phyloP scores from a whole-genome alignment of 2,797 vertebrate species.

The Labroides dimidiatus region DNA sequence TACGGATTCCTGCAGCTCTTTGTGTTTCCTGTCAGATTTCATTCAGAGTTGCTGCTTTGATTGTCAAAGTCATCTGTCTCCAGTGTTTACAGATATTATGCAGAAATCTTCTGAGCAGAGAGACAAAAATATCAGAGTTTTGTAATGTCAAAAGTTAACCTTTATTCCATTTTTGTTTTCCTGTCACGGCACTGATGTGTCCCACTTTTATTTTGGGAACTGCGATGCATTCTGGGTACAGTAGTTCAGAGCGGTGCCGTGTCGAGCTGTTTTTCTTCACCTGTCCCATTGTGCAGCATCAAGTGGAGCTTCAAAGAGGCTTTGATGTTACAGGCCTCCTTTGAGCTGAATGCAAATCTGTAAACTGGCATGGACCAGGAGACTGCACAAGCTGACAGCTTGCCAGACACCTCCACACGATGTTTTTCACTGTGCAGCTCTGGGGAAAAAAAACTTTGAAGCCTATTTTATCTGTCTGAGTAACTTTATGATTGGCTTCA shows the following conservation, averaged over 20 bases:
- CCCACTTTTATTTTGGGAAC: conserved; percentile 54
- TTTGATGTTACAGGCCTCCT: conserved; percentile 68
- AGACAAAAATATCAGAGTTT: conserved; percentile 52
- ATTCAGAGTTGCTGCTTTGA: conserved; percentile 51
- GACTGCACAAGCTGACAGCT: conserved; percentile 58
- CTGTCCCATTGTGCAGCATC: conserved; percentile 59
- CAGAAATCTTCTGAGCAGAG: conserved; percentile 38
- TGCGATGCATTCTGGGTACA: conserved; percentile 62
- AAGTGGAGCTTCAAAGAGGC: conserved; percentile 66
- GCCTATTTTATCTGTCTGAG: conserved; percentile 46
- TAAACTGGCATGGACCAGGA: conserved; percentile 52
- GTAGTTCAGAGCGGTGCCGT: conserved; percentile 53
- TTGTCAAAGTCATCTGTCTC: conserved; percentile 52
- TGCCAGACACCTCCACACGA: conserved; percentile 49
- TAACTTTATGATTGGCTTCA: conserved; percentile 35
- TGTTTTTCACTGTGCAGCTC: conserved; percentile 36
- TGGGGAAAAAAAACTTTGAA: conserved; percentile 40
- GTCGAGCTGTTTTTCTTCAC: conserved; percentile 54
- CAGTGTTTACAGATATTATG: conserved; percentile 53
- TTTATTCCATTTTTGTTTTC: conserved; percentile 51
- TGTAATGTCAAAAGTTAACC: conserved; percentile 34
- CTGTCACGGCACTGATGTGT: conserved; percentile 35
- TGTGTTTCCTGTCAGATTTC: conserved; percentile 69
- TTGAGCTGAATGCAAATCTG: conserved; percentile 78
- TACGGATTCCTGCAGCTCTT: conserved; percentile 56